Base-by-base conservation (phyloP, 2,797 vertebrate genomes). In the Glossophaga mutica region DNA sequence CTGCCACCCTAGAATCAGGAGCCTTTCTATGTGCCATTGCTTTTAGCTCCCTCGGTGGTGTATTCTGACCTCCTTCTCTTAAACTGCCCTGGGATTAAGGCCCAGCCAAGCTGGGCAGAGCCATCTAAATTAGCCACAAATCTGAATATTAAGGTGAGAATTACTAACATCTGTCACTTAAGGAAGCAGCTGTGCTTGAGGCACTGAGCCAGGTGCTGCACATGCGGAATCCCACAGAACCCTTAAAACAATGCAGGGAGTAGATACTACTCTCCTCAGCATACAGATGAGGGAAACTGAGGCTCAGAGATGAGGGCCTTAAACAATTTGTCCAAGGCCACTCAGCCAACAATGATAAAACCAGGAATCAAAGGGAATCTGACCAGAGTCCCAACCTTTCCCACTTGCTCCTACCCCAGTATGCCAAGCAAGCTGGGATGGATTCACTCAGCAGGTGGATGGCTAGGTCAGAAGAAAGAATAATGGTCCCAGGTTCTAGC, bases 131-230 rank as follows among this genome's bases (percentile, higher is more conserved):
- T 67, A 91, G 26, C 91, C 55, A 68, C 21, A 46, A 18, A 81
- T 95, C 39, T 95, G 50, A 78, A 89, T 83, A 92, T 86, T 68
- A 86, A 95, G 83, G 73, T 0, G 5, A 87, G 68, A 92, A 82
- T 87, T 67, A 70, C 57, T 92, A 92, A 76, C 86, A 90, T 76
- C 86, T 96, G 91, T 89, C 46, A 39, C 76, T 79, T 83, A 76
- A 55, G 84, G 71, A 76, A 94, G 48, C 65, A 81, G 74, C 91
- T 73, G 32, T 71, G 52, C 79, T 32, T 9, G 26, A 83, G 74
- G 74, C 37, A 0, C 50, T 44, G 65, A 21, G 52, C 91, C 89
- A 90, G 68, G 89, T 68, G 87, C 34, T 62, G 5, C n/a, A 16
- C 22, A 32, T 8, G 29, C 71, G 59, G 70, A 24, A 68, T 67